Percentiles rank a stretch among this genome's conserved stretches.
phyloP scores from a whole-genome alignment of 2,888 invertebrate genomes.

The Lasioglossum figueresi region DNA sequence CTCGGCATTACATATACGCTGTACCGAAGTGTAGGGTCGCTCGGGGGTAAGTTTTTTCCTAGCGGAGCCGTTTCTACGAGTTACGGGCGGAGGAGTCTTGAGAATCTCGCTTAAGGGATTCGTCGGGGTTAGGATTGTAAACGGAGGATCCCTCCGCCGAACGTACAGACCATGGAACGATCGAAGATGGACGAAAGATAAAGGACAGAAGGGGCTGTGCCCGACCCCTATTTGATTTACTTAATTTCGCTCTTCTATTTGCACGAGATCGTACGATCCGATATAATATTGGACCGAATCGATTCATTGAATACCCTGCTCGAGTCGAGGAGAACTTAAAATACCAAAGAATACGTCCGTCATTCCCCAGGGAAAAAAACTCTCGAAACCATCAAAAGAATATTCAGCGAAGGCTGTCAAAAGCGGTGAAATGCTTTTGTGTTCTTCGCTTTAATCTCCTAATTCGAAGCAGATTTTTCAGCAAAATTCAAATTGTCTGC shows the following conservation, averaged over 20 bases:
- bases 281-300: constrained; percentile 57
- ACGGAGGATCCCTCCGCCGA: constrained; percentile 72
- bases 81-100: constrained; percentile 73
- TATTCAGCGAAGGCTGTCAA: not conserved
- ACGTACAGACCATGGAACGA: constrained; percentile 73
- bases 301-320: constrained; percentile 49
- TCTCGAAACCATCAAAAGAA: not conserved
- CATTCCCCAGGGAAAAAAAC: not conserved
- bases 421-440: not conserved
- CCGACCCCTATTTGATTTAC: constrained; percentile 75
- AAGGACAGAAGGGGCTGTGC: constrained; percentile 60
- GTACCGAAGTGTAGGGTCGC: constrained; percentile 55
- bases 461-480: not conserved
- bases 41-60: constrained; percentile 66
- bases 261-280: constrained; percentile 66
- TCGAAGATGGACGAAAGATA: constrained; percentile 76
- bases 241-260: constrained; percentile 77
- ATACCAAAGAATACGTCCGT: constrained; percentile 6
- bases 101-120: constrained; percentile 74
- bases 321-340: constrained; percentile 2
- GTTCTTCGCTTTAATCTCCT: not conserved
- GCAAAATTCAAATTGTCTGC: not conserved
- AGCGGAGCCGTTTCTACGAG: constrained; percentile 70
- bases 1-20: constrained; percentile 45
- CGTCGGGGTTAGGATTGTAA: constrained; percentile 69